Percentiles rank a stretch among this genome's conserved stretches.
Evolutionary conservation across 2,113 vertebrate species (phyloP).

Genomic region (Paracanthobrama guichenoti): DNA sequence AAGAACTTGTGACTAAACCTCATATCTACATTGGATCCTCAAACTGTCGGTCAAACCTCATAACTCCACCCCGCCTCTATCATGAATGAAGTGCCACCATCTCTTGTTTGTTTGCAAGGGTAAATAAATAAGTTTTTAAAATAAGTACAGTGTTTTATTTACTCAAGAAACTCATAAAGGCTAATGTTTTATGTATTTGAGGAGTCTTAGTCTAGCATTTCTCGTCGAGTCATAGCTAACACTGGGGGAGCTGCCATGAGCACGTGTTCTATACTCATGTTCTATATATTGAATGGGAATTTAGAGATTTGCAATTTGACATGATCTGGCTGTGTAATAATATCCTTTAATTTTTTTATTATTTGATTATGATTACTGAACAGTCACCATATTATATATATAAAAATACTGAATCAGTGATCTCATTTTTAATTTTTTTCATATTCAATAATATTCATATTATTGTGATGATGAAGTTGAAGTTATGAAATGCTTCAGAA

Average conservation of each 20-base stretch:
- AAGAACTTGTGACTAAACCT: too few relatives aligned
- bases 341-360: background rate
- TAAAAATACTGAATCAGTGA: background rate
- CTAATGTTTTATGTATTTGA: too few relatives aligned
- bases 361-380: background rate
- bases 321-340: background rate
- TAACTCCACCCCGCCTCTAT: too few relatives aligned
- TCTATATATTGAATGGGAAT: background rate
- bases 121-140: too few relatives aligned
- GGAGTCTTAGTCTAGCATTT: too few relatives aligned
- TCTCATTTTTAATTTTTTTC: background rate
- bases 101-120: too few relatives aligned
- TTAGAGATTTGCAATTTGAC: background rate
- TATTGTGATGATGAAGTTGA: background rate
- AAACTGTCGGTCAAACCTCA: too few relatives aligned
- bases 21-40: too few relatives aligned
- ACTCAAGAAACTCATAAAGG: too few relatives aligned
- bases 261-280: background rate
- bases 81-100: too few relatives aligned
- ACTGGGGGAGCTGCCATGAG: background rate
- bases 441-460: background rate
- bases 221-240: too few relatives aligned
- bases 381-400: background rate
- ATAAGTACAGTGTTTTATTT: too few relatives aligned
- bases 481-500: background rate